Evolutionary conservation across 2,797 vertebrate species (phyloP).

Genomic region (Typhlichthys eigenmanni): DNA sequence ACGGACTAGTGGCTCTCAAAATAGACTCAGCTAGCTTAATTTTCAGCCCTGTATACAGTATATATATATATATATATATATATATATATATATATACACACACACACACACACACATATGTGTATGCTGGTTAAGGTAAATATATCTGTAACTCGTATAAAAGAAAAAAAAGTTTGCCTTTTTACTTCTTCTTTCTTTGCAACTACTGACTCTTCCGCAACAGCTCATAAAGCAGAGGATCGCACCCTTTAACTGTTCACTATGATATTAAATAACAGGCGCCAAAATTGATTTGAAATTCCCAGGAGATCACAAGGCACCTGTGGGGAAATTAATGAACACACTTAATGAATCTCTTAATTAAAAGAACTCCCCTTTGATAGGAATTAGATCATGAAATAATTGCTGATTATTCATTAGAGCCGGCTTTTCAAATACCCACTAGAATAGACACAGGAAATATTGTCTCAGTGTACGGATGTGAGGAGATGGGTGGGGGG

Average conservation of each 20-base stretch:
- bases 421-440: constrained; percentile 33
- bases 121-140: too few relatives aligned
- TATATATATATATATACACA: too few relatives aligned
- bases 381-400: constrained; percentile 60
- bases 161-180: not conserved
- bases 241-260: constrained; percentile 28
- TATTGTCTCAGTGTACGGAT: not conserved
- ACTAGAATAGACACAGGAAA: constrained; percentile 27
- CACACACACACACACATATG: too few relatives aligned
- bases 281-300: constrained; percentile 53
- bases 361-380: constrained; percentile 65
- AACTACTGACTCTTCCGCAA: constrained; percentile 2
- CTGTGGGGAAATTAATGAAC: constrained; percentile 71
- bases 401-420: constrained; percentile 56
- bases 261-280: constrained; percentile 63
- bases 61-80: too few relatives aligned
- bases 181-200: not conserved
- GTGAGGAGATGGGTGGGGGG: not conserved
- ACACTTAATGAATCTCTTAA: constrained; percentile 70
- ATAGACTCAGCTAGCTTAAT: too few relatives aligned
- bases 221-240: constrained; percentile 29
- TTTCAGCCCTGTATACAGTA: not conserved
- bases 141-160: too few relatives aligned
- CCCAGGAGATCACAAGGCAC: constrained; percentile 50
- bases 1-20: too few relatives aligned